Evolutionary conservation across 2,888 invertebrate species (phyloP).

Genomic region (Hirtodrosophila trivittata): DNA sequence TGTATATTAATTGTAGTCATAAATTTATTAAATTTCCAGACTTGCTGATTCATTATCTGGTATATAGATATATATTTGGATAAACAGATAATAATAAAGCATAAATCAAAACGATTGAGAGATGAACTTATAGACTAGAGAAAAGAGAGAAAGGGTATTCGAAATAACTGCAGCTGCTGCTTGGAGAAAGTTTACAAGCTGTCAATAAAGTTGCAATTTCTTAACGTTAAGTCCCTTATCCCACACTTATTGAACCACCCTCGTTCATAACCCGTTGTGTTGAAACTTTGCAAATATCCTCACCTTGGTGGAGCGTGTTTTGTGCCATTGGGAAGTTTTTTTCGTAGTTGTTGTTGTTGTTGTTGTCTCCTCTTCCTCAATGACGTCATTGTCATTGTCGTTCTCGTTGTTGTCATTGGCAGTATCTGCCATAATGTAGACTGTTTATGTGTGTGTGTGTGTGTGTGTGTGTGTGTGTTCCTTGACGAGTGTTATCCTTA

Average conservation of each 20-base stretch:
- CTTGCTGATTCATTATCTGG: too few relatives aligned
- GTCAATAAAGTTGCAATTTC: too few relatives aligned
- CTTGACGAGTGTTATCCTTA: conserved; percentile 60
- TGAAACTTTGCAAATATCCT: conserved; percentile 7
- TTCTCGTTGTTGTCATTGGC: conserved; percentile 61
- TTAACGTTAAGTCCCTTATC: background rate
- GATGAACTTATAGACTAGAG: too few relatives aligned
- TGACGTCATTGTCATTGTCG: conserved; percentile 61
- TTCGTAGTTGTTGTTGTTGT: conserved; percentile 69
- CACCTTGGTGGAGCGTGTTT: conserved; percentile 76
- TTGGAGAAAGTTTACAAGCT: too few relatives aligned
- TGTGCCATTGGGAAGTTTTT: conserved; percentile 78
- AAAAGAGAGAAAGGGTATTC: too few relatives aligned
- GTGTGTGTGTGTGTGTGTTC: conserved; percentile 36
- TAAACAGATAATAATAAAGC: too few relatives aligned
- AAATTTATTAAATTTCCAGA: too few relatives aligned
- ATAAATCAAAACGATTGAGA: too few relatives aligned
- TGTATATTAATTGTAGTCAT: too few relatives aligned
- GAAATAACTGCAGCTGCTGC: too few relatives aligned
- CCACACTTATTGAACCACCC: conserved; percentile 18
- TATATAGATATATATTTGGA: too few relatives aligned
- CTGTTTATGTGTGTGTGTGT: conserved; percentile 52
- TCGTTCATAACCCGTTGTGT: conserved; percentile 11
- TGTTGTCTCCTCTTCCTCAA: conserved; percentile 58
- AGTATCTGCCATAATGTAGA: conserved; percentile 71